A percentile compares a stretch with the other conserved stretches of the same genome.
Conservation (phyloP, 1,140 invertebrate genomes). For the Drosophila repletoides region DNA sequence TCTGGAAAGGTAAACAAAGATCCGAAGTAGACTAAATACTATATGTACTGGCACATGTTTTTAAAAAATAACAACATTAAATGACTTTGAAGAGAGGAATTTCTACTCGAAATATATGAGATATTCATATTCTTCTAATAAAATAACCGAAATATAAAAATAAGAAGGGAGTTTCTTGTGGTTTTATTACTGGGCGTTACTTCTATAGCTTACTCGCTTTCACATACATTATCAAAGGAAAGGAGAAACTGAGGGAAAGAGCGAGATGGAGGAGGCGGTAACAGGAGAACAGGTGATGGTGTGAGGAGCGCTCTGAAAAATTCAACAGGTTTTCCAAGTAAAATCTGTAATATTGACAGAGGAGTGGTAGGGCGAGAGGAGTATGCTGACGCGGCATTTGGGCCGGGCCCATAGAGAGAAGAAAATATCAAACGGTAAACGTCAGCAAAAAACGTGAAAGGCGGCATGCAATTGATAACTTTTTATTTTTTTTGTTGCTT, state of each 20-base stretch:
- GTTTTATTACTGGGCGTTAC: neutral
- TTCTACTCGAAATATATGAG: too few relatives aligned
- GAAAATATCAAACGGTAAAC: slow-evolving; percentile 33
- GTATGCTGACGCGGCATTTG: slow-evolving; percentile 43
- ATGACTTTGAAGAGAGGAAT: too few relatives aligned
- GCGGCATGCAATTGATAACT: slow-evolving; percentile 3
- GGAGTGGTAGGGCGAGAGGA: too few relatives aligned
- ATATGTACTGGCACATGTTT: too few relatives aligned
- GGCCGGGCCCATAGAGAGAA: slow-evolving; percentile 1
- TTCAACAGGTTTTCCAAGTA: slow-evolving; percentile 60
- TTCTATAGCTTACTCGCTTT: slow-evolving; percentile 26
- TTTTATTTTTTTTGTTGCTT: too few relatives aligned
- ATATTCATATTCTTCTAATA: too few relatives aligned
- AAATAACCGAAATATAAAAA: too few relatives aligned
- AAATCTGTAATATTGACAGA: slow-evolving; percentile 30
- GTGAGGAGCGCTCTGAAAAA: slow-evolving; percentile 12
- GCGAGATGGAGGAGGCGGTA: too few relatives aligned
- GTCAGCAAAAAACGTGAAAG: slow-evolving; percentile 44
- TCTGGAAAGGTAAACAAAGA: slow-evolving; percentile 19
- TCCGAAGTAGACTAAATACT: too few relatives aligned
- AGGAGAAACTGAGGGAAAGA: too few relatives aligned
- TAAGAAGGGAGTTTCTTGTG: slow-evolving; percentile 1
- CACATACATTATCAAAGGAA: neutral
- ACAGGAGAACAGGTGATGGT: slow-evolving; percentile 31
- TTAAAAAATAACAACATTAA: too few relatives aligned